These are phyloP conservation scores for Aphaenogaster floridana DNA, from an alignment of 1,140 invertebrate species.

Conservation along the genomic window DNA sequence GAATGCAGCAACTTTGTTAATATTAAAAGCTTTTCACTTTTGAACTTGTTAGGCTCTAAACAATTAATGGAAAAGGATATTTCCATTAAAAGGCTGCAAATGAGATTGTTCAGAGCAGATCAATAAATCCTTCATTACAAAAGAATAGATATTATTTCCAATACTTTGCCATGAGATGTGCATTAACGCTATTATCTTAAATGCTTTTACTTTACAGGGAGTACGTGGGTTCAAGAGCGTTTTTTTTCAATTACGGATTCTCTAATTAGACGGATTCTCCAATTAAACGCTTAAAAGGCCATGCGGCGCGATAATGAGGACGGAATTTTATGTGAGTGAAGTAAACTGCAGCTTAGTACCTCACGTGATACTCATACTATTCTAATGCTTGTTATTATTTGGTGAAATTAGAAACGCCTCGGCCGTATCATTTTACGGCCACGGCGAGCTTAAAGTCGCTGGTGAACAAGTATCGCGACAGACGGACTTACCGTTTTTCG, in stretches of 20 bases:
- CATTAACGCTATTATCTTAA: slow-evolving; percentile 7
- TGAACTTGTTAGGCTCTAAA: not conserved
- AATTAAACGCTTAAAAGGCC: not conserved
- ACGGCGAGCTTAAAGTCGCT: not conserved
- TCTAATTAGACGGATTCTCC: not conserved
- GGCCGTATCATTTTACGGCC: not conserved
- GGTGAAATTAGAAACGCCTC: not conserved
- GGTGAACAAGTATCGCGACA: not conserved
- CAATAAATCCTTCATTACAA: not conserved
- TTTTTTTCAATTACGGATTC: not conserved
- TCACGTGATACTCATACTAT: not conserved
- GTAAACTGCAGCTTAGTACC: not conserved
- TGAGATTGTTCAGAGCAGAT: not conserved
- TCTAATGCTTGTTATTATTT: not conserved
- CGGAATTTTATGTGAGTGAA: not conserved
- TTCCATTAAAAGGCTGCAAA: not conserved
- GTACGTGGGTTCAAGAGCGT: not conserved
- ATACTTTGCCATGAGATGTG: not conserved
- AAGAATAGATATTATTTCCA: not conserved
- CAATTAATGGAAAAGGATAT: not conserved
- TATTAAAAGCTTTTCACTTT: not conserved
- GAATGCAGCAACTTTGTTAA: not conserved
- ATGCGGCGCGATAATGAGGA: not conserved
- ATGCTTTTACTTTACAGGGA: not conserved
- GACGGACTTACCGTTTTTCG: slow-evolving; percentile 71